Base-by-base conservation (phyloP, 2,888 invertebrate species). In the Diaphora mendica region DNA sequence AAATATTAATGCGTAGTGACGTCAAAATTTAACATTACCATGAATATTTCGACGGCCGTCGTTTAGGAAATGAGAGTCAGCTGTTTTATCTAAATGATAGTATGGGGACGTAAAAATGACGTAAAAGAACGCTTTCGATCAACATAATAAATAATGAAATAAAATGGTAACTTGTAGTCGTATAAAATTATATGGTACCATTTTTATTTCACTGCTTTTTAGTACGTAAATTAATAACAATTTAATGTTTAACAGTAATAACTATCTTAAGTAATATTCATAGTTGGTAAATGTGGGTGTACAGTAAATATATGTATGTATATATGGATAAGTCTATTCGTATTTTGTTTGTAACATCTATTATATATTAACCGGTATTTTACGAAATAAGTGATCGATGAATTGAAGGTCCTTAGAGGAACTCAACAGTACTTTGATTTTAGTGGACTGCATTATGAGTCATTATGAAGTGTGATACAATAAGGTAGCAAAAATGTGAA, bases 71-170 rank as follows among this genome's bases (percentile, higher is more conserved):
- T 91, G 91, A 91, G 85, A 85, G 87, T 91, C 91, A 91, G 90
- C 92, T 88, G 85, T 91, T 91, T 93, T 93, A 94, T 94, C 93
- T 94, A 92, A 94, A 93, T 91, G 91, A 91, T 87, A 84, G 87
- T 86, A 87, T 87, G 89, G 90, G 89, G 85, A 82, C 91, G 89
- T 92, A 92, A 93, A 93, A 93, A 91, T 89, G 92, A 91, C 91
- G 91, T 92, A 92, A 93, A 91, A 76, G 26, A 30, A 62, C 15
- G 30, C 74, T 64, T 75, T 77, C 79, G 75, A 74, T 92, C 91
- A 87, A 90, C 91, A 90, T 89, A 91, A 91, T 90, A 92, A 93
- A 93, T 91, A 91, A 89, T 89, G 89, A 89, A 89, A 91, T 92
- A 91, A 92, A 91, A 92, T 77, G 83, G 79, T 84, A 81, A 86